These are phyloP conservation scores for Mechanitis messenoides DNA, from an alignment of 2,888 invertebrate species.

Conservation along the genomic window DNA sequence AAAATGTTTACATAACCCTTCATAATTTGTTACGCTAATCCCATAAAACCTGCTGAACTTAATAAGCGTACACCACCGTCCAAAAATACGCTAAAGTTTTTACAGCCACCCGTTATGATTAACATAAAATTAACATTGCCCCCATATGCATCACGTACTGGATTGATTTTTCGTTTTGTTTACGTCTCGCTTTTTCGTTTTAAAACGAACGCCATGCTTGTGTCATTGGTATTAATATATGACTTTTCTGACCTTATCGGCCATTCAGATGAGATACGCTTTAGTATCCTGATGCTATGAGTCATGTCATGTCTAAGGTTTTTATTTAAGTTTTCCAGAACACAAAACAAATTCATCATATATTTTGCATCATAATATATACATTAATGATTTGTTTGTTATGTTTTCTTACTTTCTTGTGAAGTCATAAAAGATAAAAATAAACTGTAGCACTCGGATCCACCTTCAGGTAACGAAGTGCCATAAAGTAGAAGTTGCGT, in stretches of 20 bases:
- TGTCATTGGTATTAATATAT: conserved; percentile 8
- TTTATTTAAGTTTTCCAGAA: no score
- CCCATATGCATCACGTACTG: conserved; percentile 31
- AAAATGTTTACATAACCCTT: conserved; percentile 14
- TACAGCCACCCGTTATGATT: conserved; percentile 22
- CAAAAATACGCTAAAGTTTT: conserved; percentile 28
- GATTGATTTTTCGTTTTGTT: conserved; percentile 12
- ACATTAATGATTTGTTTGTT: not conserved
- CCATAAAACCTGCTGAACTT: conserved; percentile 16
- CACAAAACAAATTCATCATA: no score
- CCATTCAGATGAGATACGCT: no score
- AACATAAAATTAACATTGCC: conserved; percentile 22
- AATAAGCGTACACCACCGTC: conserved; percentile 2
- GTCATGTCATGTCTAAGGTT: no score
- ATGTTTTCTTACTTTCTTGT: not conserved
- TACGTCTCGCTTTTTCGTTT: conserved; percentile 4
- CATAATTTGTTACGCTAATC: conserved; percentile 22
- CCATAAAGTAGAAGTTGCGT: conserved; percentile 16
- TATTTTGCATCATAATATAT: no score
- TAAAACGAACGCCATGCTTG: conserved; percentile 3
- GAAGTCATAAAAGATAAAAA: conserved; percentile 9
- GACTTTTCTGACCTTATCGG: not conserved
- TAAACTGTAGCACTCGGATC: conserved; percentile 8
- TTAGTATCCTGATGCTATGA: no score
- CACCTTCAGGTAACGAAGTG: conserved; percentile 20